Base-by-base conservation (phyloP, 64 coral and sea anemone genomes). In the Acropora tenuis region DNA sequence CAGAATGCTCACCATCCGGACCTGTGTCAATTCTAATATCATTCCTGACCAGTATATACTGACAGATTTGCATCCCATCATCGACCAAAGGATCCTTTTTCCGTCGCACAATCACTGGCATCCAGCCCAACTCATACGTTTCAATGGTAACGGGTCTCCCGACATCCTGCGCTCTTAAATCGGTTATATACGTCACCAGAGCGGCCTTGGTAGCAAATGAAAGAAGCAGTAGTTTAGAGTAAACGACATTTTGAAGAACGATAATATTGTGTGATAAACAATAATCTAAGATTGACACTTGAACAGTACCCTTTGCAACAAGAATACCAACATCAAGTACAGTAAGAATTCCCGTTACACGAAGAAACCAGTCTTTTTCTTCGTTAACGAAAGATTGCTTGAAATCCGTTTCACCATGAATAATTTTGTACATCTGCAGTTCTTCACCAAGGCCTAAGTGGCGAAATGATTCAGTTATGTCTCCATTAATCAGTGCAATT, bases 401-500 rank as follows among this genome's bases (percentile, higher is more conserved):
- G 13, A 78, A 88, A 42, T 76, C 72, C 10, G 60, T 58, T 86
- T 87, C 15, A n/a, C 77, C 53, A 8, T 49, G 17, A 47, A 93
- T 71, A 78, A 87, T 49, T 69, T 50, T 78, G 63, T 71, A 67
- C 3, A 57, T 80, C 5, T 74, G 82, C 15, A 87, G 67, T 55
- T 77, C 84, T 57, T 93, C 75, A 66, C 88, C 80, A 12, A 79
- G 65, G 6, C 91, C 91, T 40, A 10, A 43, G 43, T 93, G 82
- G 1, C 77, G 75, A 80, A 87, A 93, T 40, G 68, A 77, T 19
- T 61, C 3, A 12, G 91, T 93, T 2, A 93, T 30, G 63, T 93
- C 91, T 19, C 91, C 91, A 74, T 93, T 73, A 15, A 93, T 50
- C 15, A 93, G 65, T 5, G 84, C 91, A 5, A 86, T 46, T 15